Base-by-base conservation (phyloP, 2,888 invertebrate genomes). In the Cabera pusaria region DNA sequence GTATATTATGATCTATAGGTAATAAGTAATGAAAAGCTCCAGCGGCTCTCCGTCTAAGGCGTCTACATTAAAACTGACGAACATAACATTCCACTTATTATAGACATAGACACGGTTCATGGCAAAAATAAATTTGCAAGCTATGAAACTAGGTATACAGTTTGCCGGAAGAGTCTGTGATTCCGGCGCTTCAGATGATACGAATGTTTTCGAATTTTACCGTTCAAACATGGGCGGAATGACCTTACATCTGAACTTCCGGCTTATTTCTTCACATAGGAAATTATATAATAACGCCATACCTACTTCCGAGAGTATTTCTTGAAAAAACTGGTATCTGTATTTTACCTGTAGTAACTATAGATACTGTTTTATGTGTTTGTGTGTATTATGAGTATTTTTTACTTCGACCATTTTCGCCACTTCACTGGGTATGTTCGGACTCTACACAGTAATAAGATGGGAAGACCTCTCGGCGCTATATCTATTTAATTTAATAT, bases 121-220 rank as follows among this genome's bases (percentile, higher is more conserved):
- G 29, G 41, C 29, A 6, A 41, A 23, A 17, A 16, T 19, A 6
- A 28, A n/a, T n/a, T n/a, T n/a, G n/a, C n/a, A n/a, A n/a, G n/a
- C n/a, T 21, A 8, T n/a, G 35, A 29, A 42, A 14, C 25, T 31
- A 20, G n/a, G 9, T 14, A 17, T 17, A 19, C 3, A n/a, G n/a
- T 18, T 31, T 32, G 31, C 35, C 41, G 41, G 41, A 42, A 42
- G 29, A 21, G 12, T 32, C 25, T 31, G 11, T 7, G 6, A 22
- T 35, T 31, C 23, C 20, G 23, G 32, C 24, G 5, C 8, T 28
- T 20, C 9, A 5, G 8, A n/a, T n/a, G n/a, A 16, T 16, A 6
- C 17, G 34, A 21, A 34, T 19, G 16, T 28, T 34, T 40, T 34
- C 20, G 23, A 40, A 34, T 24, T 26, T 10, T 19, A 8, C 33